Percentiles rank a stretch among this genome's conserved stretches.
phyloP scores from a whole-genome alignment of 2,888 invertebrate species.

The Caenorhabditis sinica region DNA sequence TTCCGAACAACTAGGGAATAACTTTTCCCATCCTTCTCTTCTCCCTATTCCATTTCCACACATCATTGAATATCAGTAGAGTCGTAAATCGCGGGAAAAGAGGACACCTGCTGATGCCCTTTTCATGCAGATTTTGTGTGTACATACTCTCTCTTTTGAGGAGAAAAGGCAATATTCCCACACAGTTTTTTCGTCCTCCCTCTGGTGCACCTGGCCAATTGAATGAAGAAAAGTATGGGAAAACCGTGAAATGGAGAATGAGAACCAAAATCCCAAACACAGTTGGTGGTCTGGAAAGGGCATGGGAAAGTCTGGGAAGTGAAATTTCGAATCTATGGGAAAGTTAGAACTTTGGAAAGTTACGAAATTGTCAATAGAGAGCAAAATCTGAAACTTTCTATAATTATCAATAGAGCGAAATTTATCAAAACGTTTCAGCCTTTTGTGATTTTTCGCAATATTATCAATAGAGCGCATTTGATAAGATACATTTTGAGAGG shows the following conservation, averaged over 20 bases:
- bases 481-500: no score
- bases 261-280: not conserved
- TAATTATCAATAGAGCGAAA: no score
- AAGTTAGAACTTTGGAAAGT: not conserved
- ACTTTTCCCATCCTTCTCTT: constrained; percentile 14
- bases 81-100: constrained; percentile 47
- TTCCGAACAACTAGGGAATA: not conserved
- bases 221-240: constrained; percentile 7
- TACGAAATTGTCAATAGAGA: no score
- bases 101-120: constrained; percentile 46
- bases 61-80: constrained; percentile 63
- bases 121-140: constrained; percentile 36
- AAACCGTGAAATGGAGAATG: not conserved
- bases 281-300: not conserved
- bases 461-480: no score
- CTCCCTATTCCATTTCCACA: constrained; percentile 18
- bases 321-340: not conserved
- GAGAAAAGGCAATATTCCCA: not conserved
- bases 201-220: not conserved
- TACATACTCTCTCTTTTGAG: not conserved
- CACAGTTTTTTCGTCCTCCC: not conserved
- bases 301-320: not conserved
- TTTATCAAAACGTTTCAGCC: no score
- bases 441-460: no score
- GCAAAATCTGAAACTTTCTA: no score